These are phyloP conservation scores for Pardosa pseudoannulata DNA, from an alignment of 2,888 invertebrate species.

Conservation along the genomic window DNA sequence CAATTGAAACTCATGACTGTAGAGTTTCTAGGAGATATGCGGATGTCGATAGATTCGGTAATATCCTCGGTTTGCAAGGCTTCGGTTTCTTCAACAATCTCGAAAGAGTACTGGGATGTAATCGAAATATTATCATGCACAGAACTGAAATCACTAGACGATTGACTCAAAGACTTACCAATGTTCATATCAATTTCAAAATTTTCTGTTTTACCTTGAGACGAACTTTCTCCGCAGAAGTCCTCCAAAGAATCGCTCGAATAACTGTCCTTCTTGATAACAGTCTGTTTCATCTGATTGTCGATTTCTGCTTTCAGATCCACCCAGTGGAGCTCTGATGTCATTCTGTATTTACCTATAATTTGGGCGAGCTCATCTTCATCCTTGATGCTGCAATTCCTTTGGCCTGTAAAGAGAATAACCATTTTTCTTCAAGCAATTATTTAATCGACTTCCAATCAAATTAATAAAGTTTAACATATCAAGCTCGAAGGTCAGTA, in stretches of 20 bases:
- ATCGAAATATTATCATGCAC: slow-evolving; percentile 26
- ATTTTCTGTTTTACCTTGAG: slow-evolving; percentile 21
- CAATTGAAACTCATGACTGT: slow-evolving; percentile 42
- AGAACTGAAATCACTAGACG: neutral
- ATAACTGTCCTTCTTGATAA: slow-evolving; percentile 31
- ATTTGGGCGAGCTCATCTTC: slow-evolving; percentile 52
- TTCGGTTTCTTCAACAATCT: slow-evolving; percentile 55
- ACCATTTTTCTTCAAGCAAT: no score
- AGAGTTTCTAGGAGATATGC: slow-evolving; percentile 57
- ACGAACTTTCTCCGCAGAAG: slow-evolving; percentile 6
- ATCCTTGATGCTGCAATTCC: slow-evolving; percentile 58
- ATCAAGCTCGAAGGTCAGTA: no score
- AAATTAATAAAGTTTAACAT: no score
- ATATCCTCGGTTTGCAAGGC: slow-evolving; percentile 48
- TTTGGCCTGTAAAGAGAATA: slow-evolving; percentile 52
- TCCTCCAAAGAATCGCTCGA: slow-evolving; percentile 40
- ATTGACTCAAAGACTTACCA: slow-evolving; percentile 18
- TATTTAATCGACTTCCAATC: no score
- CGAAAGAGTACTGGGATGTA: slow-evolving; percentile 36
- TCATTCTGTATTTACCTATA: slow-evolving; percentile 60
- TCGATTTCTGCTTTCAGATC: slow-evolving; percentile 41
- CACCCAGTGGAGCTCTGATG: slow-evolving; percentile 57
- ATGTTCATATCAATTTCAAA: slow-evolving; percentile 24
- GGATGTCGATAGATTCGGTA: slow-evolving; percentile 49
- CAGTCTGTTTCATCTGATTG: slow-evolving; percentile 26